Conservation (phyloP, 2,888 invertebrate genomes). For the Lysandra bellargus region DNA sequence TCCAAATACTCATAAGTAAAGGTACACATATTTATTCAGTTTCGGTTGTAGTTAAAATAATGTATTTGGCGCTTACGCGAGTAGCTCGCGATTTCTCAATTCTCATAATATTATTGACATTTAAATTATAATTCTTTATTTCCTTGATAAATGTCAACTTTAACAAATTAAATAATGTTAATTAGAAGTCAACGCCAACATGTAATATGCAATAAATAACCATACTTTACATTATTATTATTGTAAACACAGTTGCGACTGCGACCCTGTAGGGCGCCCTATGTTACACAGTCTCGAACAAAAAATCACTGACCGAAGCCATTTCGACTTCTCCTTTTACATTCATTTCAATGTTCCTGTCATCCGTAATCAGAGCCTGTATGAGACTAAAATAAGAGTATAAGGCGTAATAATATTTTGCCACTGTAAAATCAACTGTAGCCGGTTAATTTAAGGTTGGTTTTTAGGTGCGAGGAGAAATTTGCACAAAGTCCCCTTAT, state of each 20-base stretch:
- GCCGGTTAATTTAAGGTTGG: too few relatives aligned
- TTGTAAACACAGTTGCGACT: not conserved
- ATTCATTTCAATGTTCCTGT: conserved; percentile 34
- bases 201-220: not conserved
- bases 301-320: conserved; percentile 23
- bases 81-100: too few relatives aligned
- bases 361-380: conserved; percentile 43
- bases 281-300: conserved; percentile 16
- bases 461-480: not conserved
- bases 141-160: not conserved
- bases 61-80: too few relatives aligned
- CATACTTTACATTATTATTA: not conserved
- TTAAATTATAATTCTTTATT: too few relatives aligned
- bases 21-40: too few relatives aligned
- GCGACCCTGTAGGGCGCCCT: conserved; percentile 7
- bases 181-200: not conserved
- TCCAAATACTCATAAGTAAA: too few relatives aligned
- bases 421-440: not conserved
- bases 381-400: conserved; percentile 47
- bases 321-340: conserved; percentile 36
- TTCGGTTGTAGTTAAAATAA: not conserved
- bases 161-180: not conserved
- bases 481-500: conserved; percentile 51
- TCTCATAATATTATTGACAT: too few relatives aligned
- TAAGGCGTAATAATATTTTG: conserved; percentile 33